A percentile compares a stretch with the other conserved stretches of the same genome.
Conservation (phyloP, 2,797 vertebrate genomes). For the Peromyscus nudipes region DNA sequence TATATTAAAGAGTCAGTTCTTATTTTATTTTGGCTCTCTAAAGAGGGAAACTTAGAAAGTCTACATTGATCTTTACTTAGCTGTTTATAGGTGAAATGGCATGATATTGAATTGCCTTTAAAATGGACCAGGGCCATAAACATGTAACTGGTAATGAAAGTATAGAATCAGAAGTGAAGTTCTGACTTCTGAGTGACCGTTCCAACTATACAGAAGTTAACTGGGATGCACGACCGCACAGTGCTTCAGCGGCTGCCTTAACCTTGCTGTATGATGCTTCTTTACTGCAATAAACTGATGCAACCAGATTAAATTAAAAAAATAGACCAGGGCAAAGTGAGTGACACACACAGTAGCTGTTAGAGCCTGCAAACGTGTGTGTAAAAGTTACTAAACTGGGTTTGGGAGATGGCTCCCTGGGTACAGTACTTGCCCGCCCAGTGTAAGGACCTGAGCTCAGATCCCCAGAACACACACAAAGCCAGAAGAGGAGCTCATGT, state of each 20-base stretch:
- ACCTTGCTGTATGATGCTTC: neutral
- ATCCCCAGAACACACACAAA: neutral
- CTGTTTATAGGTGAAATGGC: neutral
- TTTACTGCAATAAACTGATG: neutral
- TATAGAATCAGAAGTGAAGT: too few species aligned
- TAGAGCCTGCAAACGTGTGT: neutral
- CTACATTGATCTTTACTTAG: neutral
- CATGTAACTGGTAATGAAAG: neutral
- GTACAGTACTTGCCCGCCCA: neutral
- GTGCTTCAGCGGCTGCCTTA: neutral
- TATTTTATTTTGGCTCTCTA: slow-evolving; percentile 18
- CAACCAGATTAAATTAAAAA: neutral
- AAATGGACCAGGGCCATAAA: neutral
- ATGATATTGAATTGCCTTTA: neutral
- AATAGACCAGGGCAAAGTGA: neutral
- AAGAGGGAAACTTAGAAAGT: slow-evolving; percentile 11
- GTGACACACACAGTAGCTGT: neutral
- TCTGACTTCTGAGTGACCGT: neutral
- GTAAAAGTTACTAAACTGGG: neutral
- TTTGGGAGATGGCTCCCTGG: neutral
- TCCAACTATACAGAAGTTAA: neutral
- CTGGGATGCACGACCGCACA: neutral
- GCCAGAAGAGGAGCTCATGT: neutral
- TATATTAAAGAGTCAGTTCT: slow-evolving; percentile 9
- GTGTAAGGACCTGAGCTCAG: neutral